Base-by-base conservation (phyloP, 2,888 invertebrate species). In the Yponomeuta plumbellus region DNA sequence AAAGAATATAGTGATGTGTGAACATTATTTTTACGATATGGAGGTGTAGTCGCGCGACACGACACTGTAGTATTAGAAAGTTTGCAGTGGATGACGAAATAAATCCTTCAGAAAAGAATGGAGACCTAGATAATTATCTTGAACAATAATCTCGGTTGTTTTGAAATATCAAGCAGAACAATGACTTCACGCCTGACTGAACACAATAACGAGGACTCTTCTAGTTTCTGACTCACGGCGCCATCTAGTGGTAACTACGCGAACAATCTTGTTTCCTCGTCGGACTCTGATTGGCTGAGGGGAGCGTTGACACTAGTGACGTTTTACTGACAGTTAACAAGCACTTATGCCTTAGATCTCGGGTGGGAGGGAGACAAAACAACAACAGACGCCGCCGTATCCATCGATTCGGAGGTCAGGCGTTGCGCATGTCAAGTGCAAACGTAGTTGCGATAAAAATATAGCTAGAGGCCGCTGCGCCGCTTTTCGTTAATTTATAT, bases 371-470 rank as follows among this genome's bases (percentile, higher is more conserved):
- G 81, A 75, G 83, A 87, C 61, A 74, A 74, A 84, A 85, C 83
- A 89, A 88, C 75, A 91, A 90, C 90, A 90, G 85, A 83, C 76
- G 70, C 70, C 76, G 70, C 70, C 67, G 78, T 77, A 76, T 72
- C 77, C 86, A 91, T 91, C 89, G 90, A 91, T 91, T 90, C 80
- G 79, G 81, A 83, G 85, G 84, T 84, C 84, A 83, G 73, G 72
- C 69, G 71, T 76, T 77, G 84, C 85, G 89, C 90, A 90, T 88
- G 88, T 83, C 88, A 70, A 68, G 69, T 70, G 69, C 66, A 65
- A 22, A 21, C 22, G 34, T 79, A 80, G 75, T 77, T 74, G 63
- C 71, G 80, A 80, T 82, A 81, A 81, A 80, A 79, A 80, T 78
- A 80, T 80, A 80, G 76, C 74, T 73, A 52, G 72, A 61, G 66